Evolutionary conservation across 1,140 invertebrate genomes (phyloP).

Genomic region (Ladona fulva): DNA sequence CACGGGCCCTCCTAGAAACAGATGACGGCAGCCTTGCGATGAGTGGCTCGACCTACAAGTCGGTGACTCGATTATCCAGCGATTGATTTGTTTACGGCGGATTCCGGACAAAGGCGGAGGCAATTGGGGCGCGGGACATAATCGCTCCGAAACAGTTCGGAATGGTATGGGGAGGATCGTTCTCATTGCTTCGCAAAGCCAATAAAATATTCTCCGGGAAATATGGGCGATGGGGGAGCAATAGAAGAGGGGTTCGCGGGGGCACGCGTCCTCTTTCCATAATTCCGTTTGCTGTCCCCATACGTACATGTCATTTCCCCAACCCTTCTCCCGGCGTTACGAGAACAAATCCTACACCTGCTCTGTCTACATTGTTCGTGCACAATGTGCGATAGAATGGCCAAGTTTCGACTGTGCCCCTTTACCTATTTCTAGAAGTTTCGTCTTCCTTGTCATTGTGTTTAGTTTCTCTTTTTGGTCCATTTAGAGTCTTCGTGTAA

Average conservation of each 20-base stretch:
- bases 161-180: background rate
- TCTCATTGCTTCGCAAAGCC: background rate
- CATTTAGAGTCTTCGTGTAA: too few species aligned
- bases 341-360: background rate
- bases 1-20: background rate
- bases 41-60: background rate
- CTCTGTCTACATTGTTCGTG: too few species aligned
- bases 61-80: background rate
- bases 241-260: background rate
- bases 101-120: background rate
- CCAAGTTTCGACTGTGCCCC: too few species aligned
- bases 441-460: too few species aligned
- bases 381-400: too few species aligned
- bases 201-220: background rate
- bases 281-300: background rate
- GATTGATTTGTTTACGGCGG: conserved; percentile 1
- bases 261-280: background rate
- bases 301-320: too few species aligned
- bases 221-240: background rate
- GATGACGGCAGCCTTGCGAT: background rate
- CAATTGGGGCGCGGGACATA: background rate
- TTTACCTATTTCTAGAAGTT: too few species aligned
- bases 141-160: background rate
- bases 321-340: background rate
- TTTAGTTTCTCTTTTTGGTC: too few species aligned